Evolutionary conservation across 2,888 invertebrate genomes (phyloP), one percentile per base, ranked within the genome.

Genomic region (Merodon equestris): DNA sequence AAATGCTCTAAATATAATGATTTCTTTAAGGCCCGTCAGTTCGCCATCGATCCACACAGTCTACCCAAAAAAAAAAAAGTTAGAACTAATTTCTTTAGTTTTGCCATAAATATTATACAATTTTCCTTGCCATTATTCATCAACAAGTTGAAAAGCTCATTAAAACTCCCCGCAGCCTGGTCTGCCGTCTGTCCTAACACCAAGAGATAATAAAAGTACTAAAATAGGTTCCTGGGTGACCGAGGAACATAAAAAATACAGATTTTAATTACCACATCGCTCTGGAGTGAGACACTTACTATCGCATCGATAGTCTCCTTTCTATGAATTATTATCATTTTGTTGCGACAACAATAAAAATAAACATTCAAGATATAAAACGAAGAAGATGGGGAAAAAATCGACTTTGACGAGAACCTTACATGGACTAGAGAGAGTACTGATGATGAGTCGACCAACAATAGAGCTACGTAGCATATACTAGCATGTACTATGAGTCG

Each of bases 221-320:
- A 27, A 27, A 27, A 27, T 27, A 27, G 27, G 2, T 27, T 27
- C 27, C 27, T 27, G 47, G 47, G 44, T 56, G 57, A 67, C 27
- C 48, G 44, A 68, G 14, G 18, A 14, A 40, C 34, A 54, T 70
- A 27, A 4, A 63, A 71, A 71, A 63, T n/a, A n/a, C 54, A 40
- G 34, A 71, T 71, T 71, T 71, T 71, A 71, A 61, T 50, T 38
- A 34, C 71, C 27, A 47, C 42, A 19, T 50, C 56, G 44, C 17
- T 18, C 40, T 10, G 45, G 7, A 27, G 27, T 27, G 27, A 27
- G 7, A 4, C 27, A 27, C 27, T 27, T 27, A 53, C 40, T n/a
- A 10, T 40, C 40, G 40, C 40, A 10, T n/a, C 40, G 40, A 10
- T n/a, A 47, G 36, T 14, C 36, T 53, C 38, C 58, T 44, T 34